Percentiles rank a stretch among this genome's conserved stretches.
phyloP scores from a whole-genome alignment of 2,113 vertebrate species.

The Siniperca chuatsi region DNA sequence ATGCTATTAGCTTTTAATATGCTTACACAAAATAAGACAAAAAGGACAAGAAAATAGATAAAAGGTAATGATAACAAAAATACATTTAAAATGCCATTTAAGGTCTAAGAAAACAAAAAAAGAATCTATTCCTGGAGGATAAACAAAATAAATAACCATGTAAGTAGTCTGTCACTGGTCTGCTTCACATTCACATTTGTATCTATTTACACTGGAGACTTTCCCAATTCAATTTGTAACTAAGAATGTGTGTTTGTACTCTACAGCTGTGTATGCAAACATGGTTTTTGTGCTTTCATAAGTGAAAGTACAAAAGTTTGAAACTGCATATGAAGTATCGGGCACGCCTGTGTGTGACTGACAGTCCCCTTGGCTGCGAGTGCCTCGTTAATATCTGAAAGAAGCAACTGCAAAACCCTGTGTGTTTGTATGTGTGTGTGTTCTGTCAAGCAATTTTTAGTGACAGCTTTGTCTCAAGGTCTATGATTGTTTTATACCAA shows the following conservation, averaged over 20 bases:
- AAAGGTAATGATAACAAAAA: not conserved
- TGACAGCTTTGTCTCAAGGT: not conserved
- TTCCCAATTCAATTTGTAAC: not conserved
- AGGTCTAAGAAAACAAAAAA: not conserved
- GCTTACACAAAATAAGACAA: not conserved
- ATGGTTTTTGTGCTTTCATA: not conserved
- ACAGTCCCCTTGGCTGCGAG: not conserved
- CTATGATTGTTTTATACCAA: not conserved
- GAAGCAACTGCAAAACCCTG: not conserved
- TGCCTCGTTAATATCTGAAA: not conserved
- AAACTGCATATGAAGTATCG: not conserved
- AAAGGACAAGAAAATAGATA: not conserved
- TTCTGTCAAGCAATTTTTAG: not conserved
- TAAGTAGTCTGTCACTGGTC: not conserved
- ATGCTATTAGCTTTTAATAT: no score
- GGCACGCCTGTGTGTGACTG: not conserved
- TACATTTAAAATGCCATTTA: not conserved
- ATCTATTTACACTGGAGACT: not conserved
- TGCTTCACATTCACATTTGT: not conserved
- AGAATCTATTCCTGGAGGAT: not conserved
- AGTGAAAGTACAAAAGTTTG: not conserved
- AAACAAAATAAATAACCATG: not conserved
- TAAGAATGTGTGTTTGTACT: not conserved
- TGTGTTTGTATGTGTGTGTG: not conserved
- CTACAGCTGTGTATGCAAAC: not conserved